Percentiles rank a stretch among this genome's conserved stretches.
Evolutionary conservation across 2,797 vertebrate species (phyloP).

Genomic region (Rhabdomys pumilio): DNA sequence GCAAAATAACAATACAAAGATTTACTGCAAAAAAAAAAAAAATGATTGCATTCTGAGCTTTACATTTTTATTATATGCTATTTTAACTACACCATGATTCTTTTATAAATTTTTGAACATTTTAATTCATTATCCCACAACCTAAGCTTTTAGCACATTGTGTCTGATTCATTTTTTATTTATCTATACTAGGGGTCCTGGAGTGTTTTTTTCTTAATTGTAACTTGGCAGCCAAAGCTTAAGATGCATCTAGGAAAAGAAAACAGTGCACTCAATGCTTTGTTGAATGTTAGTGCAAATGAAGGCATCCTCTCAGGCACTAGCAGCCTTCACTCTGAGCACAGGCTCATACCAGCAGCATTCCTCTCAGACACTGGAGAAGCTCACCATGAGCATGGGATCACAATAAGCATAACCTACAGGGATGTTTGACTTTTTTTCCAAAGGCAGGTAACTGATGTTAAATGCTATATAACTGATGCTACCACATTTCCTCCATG

Average conservation of each 20-base stretch:
- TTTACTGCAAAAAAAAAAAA: not conserved
- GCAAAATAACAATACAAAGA: not conserved
- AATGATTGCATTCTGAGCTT: not conserved
- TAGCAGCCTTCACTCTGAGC: not conserved
- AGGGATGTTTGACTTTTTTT: not conserved
- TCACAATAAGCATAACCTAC: not conserved
- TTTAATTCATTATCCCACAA: not conserved
- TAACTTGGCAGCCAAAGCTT: not conserved
- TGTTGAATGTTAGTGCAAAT: not conserved
- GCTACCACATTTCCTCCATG: not conserved
- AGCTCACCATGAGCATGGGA: not conserved
- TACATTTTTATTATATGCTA: not conserved
- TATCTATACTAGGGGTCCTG: not conserved
- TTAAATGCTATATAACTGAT: not conserved
- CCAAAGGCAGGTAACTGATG: not conserved
- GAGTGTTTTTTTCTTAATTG: not conserved
- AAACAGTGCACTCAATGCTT: not conserved
- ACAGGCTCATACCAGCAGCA: not conserved
- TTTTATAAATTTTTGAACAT: conserved; percentile 19
- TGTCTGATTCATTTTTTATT: not conserved
- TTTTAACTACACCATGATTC: not conserved
- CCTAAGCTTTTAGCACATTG: not conserved
- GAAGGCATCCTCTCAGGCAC: not conserved
- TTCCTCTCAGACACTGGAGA: not conserved
- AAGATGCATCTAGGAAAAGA: not conserved